phyloP scores from a whole-genome alignment of 2,113 vertebrate species.

The Microtus montanus region DNA sequence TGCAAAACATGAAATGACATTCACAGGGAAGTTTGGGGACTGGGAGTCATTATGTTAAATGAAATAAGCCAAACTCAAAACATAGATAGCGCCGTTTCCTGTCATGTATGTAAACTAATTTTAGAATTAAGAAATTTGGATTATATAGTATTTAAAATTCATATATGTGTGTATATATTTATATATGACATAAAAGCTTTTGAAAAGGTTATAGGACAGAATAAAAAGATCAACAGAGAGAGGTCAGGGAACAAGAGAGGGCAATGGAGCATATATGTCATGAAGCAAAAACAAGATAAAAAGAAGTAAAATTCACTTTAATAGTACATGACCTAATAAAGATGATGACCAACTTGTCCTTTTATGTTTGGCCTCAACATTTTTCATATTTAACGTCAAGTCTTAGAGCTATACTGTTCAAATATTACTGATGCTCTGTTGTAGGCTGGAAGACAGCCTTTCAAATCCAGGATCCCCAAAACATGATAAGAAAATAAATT shows the following conservation, averaged over 20 bases:
- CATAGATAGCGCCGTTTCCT: neutral
- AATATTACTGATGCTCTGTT: slow-evolving; percentile 20
- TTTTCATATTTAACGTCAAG: slow-evolving; percentile 46
- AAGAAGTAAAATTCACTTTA: slow-evolving; percentile 71
- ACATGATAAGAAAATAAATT: neutral
- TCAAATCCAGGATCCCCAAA: slow-evolving; percentile 14
- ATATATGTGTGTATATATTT: neutral
- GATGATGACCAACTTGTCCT: slow-evolving; percentile 58
- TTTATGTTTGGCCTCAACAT: slow-evolving; percentile 49
- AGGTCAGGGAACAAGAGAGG: neutral
- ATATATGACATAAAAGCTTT: neutral
- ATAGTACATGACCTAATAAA: slow-evolving; percentile 52
- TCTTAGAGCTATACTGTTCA: slow-evolving; percentile 45
- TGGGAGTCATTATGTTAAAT: neutral
- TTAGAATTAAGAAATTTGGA: neutral
- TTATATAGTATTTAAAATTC: neutral
- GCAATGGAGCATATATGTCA: neutral
- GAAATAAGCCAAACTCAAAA: neutral
- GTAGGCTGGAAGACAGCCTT: slow-evolving; percentile 32
- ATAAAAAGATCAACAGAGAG: neutral
- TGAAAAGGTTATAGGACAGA: neutral
- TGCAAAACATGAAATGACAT: neutral
- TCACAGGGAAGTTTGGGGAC: neutral
- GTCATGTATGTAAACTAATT: neutral
- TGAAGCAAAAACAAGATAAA: neutral